These are phyloP conservation scores for Procapra przewalskii DNA, from an alignment of 2,113 vertebrate species.

Conservation along the genomic window DNA sequence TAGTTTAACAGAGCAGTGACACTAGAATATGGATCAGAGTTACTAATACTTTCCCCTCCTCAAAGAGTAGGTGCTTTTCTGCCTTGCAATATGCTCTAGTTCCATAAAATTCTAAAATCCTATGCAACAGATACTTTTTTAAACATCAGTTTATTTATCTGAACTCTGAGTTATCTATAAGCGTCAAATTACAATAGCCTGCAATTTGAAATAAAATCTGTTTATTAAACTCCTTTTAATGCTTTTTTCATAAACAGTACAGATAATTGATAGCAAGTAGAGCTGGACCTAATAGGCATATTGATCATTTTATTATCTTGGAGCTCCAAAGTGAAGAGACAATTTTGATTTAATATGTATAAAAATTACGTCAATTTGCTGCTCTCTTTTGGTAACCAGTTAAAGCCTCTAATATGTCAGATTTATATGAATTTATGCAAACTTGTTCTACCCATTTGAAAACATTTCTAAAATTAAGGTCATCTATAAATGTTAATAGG, in stretches of 20 bases:
- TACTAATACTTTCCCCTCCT: background rate
- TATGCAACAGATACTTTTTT: background rate
- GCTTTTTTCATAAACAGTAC: slow-evolving; percentile 8
- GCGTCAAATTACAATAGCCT: background rate
- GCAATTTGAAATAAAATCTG: slow-evolving; percentile 34
- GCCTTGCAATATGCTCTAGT: slow-evolving; percentile 6
- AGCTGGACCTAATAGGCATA: background rate
- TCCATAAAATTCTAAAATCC: slow-evolving; percentile 46
- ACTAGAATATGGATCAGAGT: background rate
- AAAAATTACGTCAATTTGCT: slow-evolving; percentile 38
- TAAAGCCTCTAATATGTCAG: slow-evolving; percentile 35
- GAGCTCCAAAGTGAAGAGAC: slow-evolving; percentile 18
- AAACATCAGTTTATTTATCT: background rate
- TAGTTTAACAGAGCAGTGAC: background rate
- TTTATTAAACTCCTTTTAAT: slow-evolving; percentile 32
- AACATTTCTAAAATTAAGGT: slow-evolving; percentile 62
- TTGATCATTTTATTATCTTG: slow-evolving; percentile 33
- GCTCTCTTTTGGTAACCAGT: slow-evolving; percentile 26
- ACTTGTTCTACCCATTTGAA: slow-evolving; percentile 31
- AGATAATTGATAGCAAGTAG: slow-evolving; percentile 27
- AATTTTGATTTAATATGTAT: slow-evolving; percentile 50
- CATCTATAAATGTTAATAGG: slow-evolving; percentile 64
- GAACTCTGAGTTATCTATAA: slow-evolving; percentile 13
- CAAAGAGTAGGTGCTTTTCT: background rate
- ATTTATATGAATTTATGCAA: slow-evolving; percentile 52